These are phyloP conservation scores for Holcopasites calliopsidis DNA, from an alignment of 1,140 invertebrate genomes.

Conservation along the genomic window DNA sequence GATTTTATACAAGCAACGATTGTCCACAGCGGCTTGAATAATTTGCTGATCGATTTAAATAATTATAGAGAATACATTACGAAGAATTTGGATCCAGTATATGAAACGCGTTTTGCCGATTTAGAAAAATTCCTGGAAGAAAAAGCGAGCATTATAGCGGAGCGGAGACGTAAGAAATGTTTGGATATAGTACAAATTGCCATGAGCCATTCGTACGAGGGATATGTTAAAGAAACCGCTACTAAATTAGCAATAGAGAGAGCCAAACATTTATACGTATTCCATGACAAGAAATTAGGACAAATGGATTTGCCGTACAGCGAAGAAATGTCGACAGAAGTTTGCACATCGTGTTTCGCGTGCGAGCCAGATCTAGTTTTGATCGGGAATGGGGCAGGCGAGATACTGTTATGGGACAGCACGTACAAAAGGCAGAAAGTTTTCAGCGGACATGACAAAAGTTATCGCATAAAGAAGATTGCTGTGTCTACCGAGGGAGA, in stretches of 20 bases:
- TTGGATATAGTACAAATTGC: constrained; percentile 79
- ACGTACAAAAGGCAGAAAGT: constrained; percentile 56
- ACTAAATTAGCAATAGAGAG: constrained; percentile 66
- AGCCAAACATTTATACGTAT: constrained; percentile 64
- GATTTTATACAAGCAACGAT: constrained; percentile 83
- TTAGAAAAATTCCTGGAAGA: constrained; percentile 72
- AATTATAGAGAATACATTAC: constrained; percentile 80
- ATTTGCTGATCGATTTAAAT: constrained; percentile 81
- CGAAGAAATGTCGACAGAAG: constrained; percentile 67
- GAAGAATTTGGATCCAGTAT: constrained; percentile 46
- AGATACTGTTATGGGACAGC: constrained; percentile 71
- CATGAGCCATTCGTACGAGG: constrained; percentile 71
- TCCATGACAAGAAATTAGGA: constrained; percentile 58
- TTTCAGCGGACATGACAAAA: constrained; percentile 64
- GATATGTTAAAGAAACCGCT: constrained; percentile 73
- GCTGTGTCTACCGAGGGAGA: constrained; percentile 62
- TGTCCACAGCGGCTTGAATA: constrained; percentile 78
- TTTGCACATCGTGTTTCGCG: constrained; percentile 68
- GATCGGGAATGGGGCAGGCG: constrained; percentile 65
- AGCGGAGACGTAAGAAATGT: constrained; percentile 73
- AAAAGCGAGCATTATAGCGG: constrained; percentile 74
- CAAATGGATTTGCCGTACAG: constrained; percentile 56
- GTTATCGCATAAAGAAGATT: constrained; percentile 70
- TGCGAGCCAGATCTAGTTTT: constrained; percentile 70
- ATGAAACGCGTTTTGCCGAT: constrained; percentile 62